A percentile compares a stretch with the other conserved stretches of the same genome.
Conservation (phyloP, 2,113 vertebrate species). For the Phalacrocorax brasilianus region DNA sequence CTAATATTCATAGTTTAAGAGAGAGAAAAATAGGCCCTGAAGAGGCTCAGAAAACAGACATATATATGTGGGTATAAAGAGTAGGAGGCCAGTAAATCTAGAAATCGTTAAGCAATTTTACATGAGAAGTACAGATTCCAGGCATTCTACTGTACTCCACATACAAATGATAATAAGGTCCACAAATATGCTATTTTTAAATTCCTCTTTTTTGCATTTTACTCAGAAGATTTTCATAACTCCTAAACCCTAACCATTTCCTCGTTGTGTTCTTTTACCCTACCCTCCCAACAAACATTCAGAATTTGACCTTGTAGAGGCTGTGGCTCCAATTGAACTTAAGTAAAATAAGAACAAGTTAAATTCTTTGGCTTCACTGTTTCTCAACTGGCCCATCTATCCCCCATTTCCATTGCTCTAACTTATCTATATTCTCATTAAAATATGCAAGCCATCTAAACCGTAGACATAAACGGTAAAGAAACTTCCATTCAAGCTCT, state of each 20-base stretch:
- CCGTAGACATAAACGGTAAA: background rate
- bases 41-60: background rate
- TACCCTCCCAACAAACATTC: accelerated
- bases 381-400: background rate
- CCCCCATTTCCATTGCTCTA: background rate
- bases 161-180: background rate
- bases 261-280: background rate
- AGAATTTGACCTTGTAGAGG: background rate
- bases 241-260: background rate
- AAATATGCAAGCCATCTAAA: background rate
- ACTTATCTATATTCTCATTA: background rate
- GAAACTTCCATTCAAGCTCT: background rate
- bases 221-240: background rate
- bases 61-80: background rate
- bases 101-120: background rate
- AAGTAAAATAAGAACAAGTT: background rate
- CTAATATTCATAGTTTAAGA: background rate
- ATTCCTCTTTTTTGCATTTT: background rate
- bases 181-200: background rate
- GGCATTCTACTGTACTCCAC: background rate
- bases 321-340: background rate
- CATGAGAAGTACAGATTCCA: background rate
- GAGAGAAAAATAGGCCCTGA: background rate
- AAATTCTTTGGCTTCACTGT: background rate
- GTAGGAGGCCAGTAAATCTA: background rate